phyloP scores from a whole-genome alignment of 2,888 invertebrate genomes.

The Standfussiana lucernea region DNA sequence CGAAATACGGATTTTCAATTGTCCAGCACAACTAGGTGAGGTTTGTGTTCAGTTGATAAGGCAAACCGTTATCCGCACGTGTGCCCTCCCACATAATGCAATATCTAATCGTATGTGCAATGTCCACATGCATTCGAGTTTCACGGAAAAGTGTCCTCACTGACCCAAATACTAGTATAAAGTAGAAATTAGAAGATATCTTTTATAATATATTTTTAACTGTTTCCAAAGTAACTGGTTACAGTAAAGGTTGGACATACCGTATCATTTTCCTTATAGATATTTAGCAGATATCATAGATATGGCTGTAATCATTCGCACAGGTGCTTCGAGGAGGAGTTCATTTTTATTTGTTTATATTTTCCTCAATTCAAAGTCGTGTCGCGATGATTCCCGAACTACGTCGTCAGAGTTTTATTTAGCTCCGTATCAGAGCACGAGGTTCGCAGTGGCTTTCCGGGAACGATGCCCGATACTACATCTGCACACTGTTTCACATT shows the following conservation, averaged over 20 bases:
- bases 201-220: constrained; percentile 2
- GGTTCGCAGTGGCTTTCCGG: constrained; percentile 71
- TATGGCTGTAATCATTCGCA: constrained; percentile 40
- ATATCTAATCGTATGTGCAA: constrained; percentile 72
- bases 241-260: constrained; percentile 26
- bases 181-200: background rate
- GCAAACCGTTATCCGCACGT: constrained; percentile 84
- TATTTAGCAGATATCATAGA: constrained; percentile 38
- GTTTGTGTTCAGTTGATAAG: constrained; percentile 77
- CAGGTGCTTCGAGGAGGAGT: constrained; percentile 56
- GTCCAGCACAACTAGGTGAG: constrained; percentile 64
- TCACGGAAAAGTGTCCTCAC: constrained; percentile 41
- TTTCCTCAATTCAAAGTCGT: constrained; percentile 63
- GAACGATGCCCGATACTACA: constrained; percentile 75
- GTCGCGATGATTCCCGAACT: constrained; percentile 69
- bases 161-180: constrained; percentile 35
- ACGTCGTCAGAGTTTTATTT: constrained; percentile 76
- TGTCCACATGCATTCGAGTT: constrained; percentile 61
- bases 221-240: constrained; percentile 14
- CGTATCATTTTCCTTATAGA: constrained; percentile 57
- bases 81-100: constrained; percentile 77
- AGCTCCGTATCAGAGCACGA: constrained; percentile 70
- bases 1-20: constrained; percentile 70
- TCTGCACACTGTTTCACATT: constrained; percentile 68
- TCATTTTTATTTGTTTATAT: constrained; percentile 55